Evolutionary conservation across 2,888 invertebrate species (phyloP).

Genomic region (Conomelus anceps): DNA sequence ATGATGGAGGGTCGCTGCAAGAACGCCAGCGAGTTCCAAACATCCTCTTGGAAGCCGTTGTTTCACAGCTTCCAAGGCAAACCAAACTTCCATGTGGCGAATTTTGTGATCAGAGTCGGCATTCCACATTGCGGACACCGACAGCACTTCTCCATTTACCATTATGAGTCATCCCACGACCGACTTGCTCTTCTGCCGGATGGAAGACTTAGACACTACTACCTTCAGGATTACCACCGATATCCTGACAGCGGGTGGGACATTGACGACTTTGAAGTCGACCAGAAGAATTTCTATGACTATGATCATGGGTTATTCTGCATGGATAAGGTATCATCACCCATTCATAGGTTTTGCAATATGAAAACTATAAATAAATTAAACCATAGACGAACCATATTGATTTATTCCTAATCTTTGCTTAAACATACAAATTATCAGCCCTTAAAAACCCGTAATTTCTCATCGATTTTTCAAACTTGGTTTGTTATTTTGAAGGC

Average conservation of each 20-base stretch:
- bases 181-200: slow-evolving; percentile 57
- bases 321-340: slow-evolving; percentile 74
- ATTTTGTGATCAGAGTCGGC: slow-evolving; percentile 51
- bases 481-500: no score
- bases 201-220: slow-evolving; percentile 68
- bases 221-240: slow-evolving; percentile 51
- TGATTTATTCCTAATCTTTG: no score
- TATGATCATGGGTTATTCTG: slow-evolving; percentile 72
- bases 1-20: slow-evolving; percentile 61
- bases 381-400: no score
- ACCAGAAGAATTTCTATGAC: slow-evolving; percentile 51
- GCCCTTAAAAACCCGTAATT: no score
- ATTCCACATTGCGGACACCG: slow-evolving; percentile 62
- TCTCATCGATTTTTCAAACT: no score
- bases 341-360: no score
- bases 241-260: slow-evolving; percentile 40
- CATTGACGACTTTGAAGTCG: slow-evolving; percentile 9
- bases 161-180: slow-evolving; percentile 54
- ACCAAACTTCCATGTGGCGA: slow-evolving; percentile 9
- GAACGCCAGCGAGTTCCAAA: slow-evolving; percentile 52
- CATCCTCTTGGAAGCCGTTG: slow-evolving; percentile 30
- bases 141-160: slow-evolving; percentile 61
- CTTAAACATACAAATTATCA: no score
- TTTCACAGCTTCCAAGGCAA: slow-evolving; percentile 29
- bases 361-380: no score